These are phyloP conservation scores for Tapirus terrestris DNA, from an alignment of 2,113 vertebrate genomes.

Conservation along the genomic window DNA sequence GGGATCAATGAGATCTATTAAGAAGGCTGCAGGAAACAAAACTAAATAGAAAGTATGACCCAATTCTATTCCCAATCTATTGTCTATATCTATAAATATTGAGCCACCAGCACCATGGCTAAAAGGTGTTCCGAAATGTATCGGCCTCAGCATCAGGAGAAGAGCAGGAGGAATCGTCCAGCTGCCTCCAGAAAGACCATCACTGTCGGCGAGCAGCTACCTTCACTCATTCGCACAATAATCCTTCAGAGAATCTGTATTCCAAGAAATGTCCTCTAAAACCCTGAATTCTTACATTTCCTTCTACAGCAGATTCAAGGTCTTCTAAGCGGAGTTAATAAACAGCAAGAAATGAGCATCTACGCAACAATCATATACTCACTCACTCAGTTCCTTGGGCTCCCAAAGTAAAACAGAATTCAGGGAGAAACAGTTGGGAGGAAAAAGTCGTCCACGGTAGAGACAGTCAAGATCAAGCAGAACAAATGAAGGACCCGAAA, in stretches of 20 bases:
- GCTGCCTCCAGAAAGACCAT: neutral
- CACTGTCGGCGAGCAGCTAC: rapidly evolving
- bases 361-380: rapidly evolving
- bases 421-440: neutral
- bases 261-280: neutral
- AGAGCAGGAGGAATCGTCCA: rapidly evolving
- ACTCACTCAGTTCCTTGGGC: neutral
- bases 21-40: neutral
- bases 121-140: rapidly evolving
- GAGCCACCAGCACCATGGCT: neutral
- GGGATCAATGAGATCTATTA: neutral
- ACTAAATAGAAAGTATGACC: neutral
- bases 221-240: neutral
- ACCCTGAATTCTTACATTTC: neutral
- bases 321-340: neutral
- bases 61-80: neutral
- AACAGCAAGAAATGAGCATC: neutral
- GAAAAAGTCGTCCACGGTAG: rapidly evolving
- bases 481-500: rapidly evolving
- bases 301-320: neutral
- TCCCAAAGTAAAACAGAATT: neutral
- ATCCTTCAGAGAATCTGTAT: neutral
- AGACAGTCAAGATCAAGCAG: neutral
- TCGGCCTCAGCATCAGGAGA: neutral
- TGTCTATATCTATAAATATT: rapidly evolving